Conservation (phyloP, 2,888 invertebrate genomes). For the Cephalotes varians region DNA sequence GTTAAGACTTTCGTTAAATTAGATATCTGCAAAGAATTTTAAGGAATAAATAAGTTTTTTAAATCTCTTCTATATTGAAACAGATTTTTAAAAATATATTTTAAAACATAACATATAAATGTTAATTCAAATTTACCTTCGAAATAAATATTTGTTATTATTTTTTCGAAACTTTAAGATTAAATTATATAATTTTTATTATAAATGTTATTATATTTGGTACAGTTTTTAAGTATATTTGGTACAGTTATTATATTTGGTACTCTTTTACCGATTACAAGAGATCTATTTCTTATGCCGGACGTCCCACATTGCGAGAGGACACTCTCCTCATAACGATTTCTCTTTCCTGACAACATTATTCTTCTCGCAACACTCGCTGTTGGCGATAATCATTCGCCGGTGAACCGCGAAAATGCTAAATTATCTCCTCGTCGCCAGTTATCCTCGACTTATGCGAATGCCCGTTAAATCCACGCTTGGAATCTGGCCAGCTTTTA, state of each 20-base stretch:
- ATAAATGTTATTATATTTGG: neutral
- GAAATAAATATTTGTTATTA: neutral
- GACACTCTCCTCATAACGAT: neutral
- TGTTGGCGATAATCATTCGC: conserved; percentile 24
- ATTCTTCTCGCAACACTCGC: conserved; percentile 21
- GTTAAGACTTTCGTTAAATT: neutral
- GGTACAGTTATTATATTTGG: neutral
- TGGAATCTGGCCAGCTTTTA: conserved; percentile 63
- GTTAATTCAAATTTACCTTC: neutral
- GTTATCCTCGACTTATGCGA: conserved; percentile 33
- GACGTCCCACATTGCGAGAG: neutral
- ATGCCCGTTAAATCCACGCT: conserved; percentile 59
- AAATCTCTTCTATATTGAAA: neutral
- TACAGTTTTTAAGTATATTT: neutral
- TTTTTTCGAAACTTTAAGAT: neutral
- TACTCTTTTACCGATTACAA: neutral
- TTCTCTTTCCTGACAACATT: neutral
- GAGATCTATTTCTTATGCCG: neutral
- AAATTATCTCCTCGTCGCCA: conserved; percentile 15
- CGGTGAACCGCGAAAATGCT: neutral
- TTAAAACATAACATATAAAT: neutral
- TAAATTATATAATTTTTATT: neutral
- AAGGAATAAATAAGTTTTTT: neutral
- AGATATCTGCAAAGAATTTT: neutral
- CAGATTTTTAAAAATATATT: neutral